Evolutionary conservation across 2,113 vertebrate genomes (phyloP).

Genomic region (Seriola dumerili): DNA sequence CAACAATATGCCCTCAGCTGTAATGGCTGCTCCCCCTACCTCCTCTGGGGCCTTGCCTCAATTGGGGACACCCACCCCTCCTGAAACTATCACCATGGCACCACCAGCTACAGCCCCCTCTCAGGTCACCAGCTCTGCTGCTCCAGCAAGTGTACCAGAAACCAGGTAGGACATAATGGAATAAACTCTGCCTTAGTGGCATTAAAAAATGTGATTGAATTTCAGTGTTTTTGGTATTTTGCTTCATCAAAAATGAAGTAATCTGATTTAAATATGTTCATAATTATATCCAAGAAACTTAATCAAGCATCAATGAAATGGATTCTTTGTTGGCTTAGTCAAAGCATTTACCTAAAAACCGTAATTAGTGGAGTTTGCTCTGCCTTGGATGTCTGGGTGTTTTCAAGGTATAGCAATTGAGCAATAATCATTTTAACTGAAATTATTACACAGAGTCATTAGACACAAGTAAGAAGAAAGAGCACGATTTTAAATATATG

Average conservation of each 20-base stretch:
- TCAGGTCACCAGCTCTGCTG: constrained; percentile 56
- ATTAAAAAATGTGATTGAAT: background rate
- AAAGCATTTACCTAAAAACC: background rate
- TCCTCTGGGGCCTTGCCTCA: constrained; percentile 82
- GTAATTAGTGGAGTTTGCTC: background rate
- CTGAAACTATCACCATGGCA: constrained; percentile 77
- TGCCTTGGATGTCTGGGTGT: background rate
- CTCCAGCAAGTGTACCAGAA: constrained; percentile 55
- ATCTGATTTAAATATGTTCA: background rate
- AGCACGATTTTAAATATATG: background rate
- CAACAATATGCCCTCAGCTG: constrained; percentile 84
- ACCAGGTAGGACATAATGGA: constrained; percentile 69
- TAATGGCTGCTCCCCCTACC: constrained; percentile 81
- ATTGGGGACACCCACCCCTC: constrained; percentile 82
- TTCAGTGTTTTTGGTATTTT: background rate
- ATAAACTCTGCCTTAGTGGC: background rate
- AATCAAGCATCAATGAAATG: background rate
- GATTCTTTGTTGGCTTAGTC: background rate
- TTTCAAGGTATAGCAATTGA: background rate
- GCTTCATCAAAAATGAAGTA: background rate
- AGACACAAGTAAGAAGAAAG: background rate
- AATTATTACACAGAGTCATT: background rate
- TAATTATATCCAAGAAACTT: background rate
- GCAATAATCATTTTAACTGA: background rate
- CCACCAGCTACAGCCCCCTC: constrained; percentile 66